Evolutionary conservation across 1,140 invertebrate species (phyloP), one percentile per base, ranked within the genome.

Genomic region (Bombus picipes): DNA sequence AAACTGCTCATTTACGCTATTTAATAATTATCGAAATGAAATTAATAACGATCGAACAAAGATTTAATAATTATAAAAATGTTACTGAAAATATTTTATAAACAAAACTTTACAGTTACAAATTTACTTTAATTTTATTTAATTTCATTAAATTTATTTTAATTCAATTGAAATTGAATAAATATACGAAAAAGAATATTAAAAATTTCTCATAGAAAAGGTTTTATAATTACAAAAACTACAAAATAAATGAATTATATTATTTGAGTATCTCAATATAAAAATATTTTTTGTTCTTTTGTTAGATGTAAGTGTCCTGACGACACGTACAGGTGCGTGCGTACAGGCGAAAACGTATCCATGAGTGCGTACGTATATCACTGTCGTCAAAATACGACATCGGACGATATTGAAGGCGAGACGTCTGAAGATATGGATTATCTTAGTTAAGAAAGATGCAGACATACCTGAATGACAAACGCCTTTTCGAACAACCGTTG

Each of bases 351-450:
- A 83, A 96, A 97, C 87, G 87, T 96, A 8, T 95, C 96, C 5
- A 96, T 96, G 25, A 96, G 94, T 34, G 96, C 96, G 0, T 97
- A 96, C 89, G 95, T 97, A 1, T 96, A 96, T 89, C 94, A 95
- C 32, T 97, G 96, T 89, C 92, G 94, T 66, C 91, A 93, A 82
- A 94, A 94, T 80, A 92, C 92, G 28, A 94, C 93, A 41, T 84
- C 85, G 84, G 85, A 90, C 1, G 92, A 94, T 85, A 92, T 93
- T 62, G 92, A 93, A 18, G 32, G 22, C 39, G 68, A 65, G 32
- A 87, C 90, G n/a, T 85, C 89, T 2, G 53, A 86, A 1, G 87
- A 86, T 22, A 37, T 57, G 25, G 66, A 84, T 12, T 85, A 80
- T n/a, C 4, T 73, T 12, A 85, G 57, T 53, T 85, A 85, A 80